phyloP scores from a whole-genome alignment of 2,888 invertebrate species.

The Meandrusa payeni region DNA sequence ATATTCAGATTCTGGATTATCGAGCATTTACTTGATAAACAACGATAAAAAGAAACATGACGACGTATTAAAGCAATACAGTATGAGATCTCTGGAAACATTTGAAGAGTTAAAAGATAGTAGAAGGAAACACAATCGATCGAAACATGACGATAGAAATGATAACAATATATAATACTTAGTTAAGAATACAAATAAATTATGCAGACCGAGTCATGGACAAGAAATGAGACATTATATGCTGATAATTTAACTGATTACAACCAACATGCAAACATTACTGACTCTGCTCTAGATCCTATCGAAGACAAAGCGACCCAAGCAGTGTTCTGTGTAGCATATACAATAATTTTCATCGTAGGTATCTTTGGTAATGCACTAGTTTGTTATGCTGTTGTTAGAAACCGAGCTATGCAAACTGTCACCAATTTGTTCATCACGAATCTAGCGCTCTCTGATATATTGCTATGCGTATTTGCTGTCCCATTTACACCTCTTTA shows the following conservation, averaged over 20 bases:
- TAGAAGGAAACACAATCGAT: not conserved
- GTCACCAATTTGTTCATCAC: constrained; percentile 96
- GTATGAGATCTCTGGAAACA: constrained; percentile 24
- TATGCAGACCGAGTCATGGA: constrained; percentile 68
- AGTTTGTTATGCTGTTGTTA: constrained; percentile 92
- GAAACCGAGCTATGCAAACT: constrained; percentile 94
- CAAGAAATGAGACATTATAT: constrained; percentile 42
- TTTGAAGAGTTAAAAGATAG: not conserved
- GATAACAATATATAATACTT: constrained; percentile 60
- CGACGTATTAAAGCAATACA: no score
- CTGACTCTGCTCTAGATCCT: constrained; percentile 63
- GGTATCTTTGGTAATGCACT: constrained; percentile 92
- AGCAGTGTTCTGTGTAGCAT: constrained; percentile 87
- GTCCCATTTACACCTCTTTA: constrained; percentile 95
- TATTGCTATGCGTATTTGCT: constrained; percentile 90
- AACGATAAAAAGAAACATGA: no score
- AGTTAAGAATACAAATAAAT: constrained; percentile 53
- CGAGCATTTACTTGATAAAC: no score
- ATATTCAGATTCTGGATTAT: no score
- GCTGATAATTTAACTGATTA: constrained; percentile 46
- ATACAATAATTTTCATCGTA: constrained; percentile 88
- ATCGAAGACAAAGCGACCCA: constrained; percentile 86
- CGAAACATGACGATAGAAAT: constrained; percentile 46
- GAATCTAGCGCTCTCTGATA: constrained; percentile 93
- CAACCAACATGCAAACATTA: constrained; percentile 43